Conservation (phyloP, 2,888 invertebrate species). For the Heliconius ethilla region DNA sequence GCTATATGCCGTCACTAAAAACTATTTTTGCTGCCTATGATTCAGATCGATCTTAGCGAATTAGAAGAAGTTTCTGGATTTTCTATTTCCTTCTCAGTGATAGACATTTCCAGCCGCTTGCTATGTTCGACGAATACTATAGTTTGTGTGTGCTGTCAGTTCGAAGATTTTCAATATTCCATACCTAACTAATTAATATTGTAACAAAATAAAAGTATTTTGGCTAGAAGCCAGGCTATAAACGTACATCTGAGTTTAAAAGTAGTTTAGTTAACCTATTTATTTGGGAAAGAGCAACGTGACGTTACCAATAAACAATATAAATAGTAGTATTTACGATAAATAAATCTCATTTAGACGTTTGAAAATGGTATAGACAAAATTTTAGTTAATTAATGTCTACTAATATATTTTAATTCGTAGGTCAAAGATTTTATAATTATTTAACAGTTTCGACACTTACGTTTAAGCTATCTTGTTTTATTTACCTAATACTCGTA, state of each 20-base stretch:
- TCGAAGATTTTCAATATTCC: conserved; percentile 23
- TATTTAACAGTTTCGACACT: not conserved
- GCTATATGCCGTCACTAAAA: conserved; percentile 27
- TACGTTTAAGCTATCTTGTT: not conserved
- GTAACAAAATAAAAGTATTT: conserved; percentile 44
- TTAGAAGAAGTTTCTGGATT: conserved; percentile 38
- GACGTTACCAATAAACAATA: conserved; percentile 25
- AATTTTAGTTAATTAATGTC: not conserved
- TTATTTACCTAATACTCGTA: too few species aligned
- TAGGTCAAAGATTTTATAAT: not conserved
- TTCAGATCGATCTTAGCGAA: conserved; percentile 34
- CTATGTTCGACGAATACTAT: not conserved
- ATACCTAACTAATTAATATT: conserved; percentile 38
- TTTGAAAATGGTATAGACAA: not conserved
- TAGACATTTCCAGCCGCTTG: conserved; percentile 29
- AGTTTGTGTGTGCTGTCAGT: conserved; percentile 17
- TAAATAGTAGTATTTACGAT: not conserved
- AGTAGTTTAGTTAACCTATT: conserved; percentile 68
- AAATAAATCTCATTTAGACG: not conserved
- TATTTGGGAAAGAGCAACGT: conserved; percentile 47
- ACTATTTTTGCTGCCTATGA: conserved; percentile 38
- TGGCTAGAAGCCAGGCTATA: conserved; percentile 66
- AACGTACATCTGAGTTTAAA: conserved; percentile 57
- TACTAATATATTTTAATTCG: not conserved
- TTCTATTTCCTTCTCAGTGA: conserved; percentile 23